Base-by-base conservation (phyloP, 2,113 vertebrate genomes). In the Chitala chitala region DNA sequence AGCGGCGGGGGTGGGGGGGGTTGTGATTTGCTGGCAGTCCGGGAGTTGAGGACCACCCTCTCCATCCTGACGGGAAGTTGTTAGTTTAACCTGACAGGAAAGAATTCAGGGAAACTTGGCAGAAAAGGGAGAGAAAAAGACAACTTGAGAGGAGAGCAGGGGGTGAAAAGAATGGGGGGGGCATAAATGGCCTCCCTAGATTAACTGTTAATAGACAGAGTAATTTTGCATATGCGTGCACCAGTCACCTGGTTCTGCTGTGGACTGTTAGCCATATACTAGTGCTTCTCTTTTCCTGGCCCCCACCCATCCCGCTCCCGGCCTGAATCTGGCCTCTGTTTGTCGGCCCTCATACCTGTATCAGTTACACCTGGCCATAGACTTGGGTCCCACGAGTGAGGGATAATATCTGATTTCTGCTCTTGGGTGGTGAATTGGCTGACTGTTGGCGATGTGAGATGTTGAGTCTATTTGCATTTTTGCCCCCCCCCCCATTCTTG, bases 31-130 rank as follows among this genome's bases (percentile, higher is more conserved):
- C 63, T 80, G 80, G 86, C 82, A 83, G 84, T 82, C 78, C 80
- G 64, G 77, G 79, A 78, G 78, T 84, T 74, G 73, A 82, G 84
- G 88, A 85, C 87, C 86, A 88, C 88, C 82, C 89, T 90, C 78
- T 84, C 88, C 86, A 85, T 87, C 82, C 83, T 77, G 84, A 89
- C 84, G 92, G 93, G 90, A 94, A 93, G 92, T 93, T 93, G 93
- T 93, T 92, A 91, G 91, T 94, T 93, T 92, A 92, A 93, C 89
- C 90, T 92, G 90, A 84, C 89, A 91, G 90, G 88, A 91, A 93
- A 91, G 88, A 90, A 91, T 71, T 85, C 3, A 42, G 64, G 84
- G 82, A 89, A 87, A 91, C 88, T 92, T 92, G 90, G 90, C 90
- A 90, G 84, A 64, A 72, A 82, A 82, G 77, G 78, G 72, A 80